Percentiles rank a stretch among this genome's conserved stretches.
Evolutionary conservation across 64 coral and sea anemone genomes (phyloP).

Genomic region (Stylophora pistillata): DNA sequence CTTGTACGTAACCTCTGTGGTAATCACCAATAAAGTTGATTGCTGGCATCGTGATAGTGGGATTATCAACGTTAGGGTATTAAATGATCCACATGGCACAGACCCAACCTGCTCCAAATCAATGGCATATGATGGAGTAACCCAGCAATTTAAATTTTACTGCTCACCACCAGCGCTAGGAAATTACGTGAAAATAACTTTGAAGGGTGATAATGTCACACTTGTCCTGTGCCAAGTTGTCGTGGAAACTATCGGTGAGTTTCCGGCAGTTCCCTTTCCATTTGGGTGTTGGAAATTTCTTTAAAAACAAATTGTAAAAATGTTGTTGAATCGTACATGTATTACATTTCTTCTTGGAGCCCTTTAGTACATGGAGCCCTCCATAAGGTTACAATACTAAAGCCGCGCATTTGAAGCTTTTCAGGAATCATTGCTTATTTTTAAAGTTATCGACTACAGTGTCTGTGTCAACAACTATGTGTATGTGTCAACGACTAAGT

Average conservation of each 20-base stretch:
- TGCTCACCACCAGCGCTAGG: neutral
- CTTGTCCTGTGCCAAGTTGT: neutral
- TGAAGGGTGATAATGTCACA: neutral
- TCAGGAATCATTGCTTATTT: no score
- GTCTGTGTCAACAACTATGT: no score
- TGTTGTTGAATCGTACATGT: no score
- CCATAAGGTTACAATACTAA: no score
- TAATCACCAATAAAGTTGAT: neutral
- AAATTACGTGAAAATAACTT: neutral
- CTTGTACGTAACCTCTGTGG: neutral
- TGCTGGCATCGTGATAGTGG: neutral
- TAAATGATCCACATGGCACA: neutral
- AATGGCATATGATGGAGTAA: neutral
- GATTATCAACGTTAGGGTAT: neutral
- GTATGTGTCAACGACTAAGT: no score
- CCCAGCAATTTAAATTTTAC: neutral
- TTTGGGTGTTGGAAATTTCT: no score
- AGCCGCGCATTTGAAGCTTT: no score
- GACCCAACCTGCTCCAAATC: neutral
- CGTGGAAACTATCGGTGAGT: neutral
- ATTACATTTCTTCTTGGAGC: no score
- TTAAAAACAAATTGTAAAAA: no score
- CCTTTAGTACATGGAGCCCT: no score
- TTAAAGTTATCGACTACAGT: no score
- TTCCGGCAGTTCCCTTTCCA: neutral